Evolutionary conservation across 2,113 vertebrate species (phyloP).

Genomic region (Trematomus loennbergii): DNA sequence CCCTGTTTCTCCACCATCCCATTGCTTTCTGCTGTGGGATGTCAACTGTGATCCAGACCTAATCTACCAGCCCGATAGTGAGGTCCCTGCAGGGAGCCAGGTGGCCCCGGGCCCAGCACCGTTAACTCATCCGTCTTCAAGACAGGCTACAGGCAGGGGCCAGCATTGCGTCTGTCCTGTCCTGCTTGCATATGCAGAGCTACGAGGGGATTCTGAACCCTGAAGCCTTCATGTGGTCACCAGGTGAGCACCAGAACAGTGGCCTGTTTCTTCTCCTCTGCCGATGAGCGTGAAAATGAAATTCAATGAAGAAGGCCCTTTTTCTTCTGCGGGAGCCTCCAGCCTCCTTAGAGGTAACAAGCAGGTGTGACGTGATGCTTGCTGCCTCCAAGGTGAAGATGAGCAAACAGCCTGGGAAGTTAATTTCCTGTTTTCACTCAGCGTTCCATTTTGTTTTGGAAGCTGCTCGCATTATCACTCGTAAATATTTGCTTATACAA

Average conservation of each 20-base stretch:
- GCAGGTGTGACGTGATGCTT: conserved; percentile 34
- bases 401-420: conserved; percentile 41
- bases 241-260: conserved; percentile 36
- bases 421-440: conserved; percentile 37
- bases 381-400: conserved; percentile 41
- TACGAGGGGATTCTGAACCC: conserved; percentile 40
- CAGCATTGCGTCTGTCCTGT: conserved; percentile 27
- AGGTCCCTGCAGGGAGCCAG: conserved; percentile 68
- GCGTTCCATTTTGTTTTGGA: conserved; percentile 33
- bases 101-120: conserved; percentile 58
- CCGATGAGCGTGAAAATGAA: conserved; percentile 41
- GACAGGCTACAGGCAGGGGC: conserved; percentile 59
- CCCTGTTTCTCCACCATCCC: conserved; percentile 23
- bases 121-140: conserved; percentile 77
- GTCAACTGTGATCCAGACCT: conserved; percentile 81
- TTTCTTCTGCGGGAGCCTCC: conserved; percentile 4
- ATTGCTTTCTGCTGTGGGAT: conserved; percentile 52
- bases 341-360: conserved; percentile 40
- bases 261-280: conserved; percentile 29
- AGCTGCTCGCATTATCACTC: conserved; percentile 34
- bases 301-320: conserved; percentile 29
- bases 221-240: conserved; percentile 56
- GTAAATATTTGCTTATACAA: conserved; percentile 43
- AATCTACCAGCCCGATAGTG: conserved; percentile 78
- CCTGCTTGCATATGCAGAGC: conserved; percentile 56